phyloP scores from a whole-genome alignment of 2,797 vertebrate genomes.

The Enteromius viviparus region DNA sequence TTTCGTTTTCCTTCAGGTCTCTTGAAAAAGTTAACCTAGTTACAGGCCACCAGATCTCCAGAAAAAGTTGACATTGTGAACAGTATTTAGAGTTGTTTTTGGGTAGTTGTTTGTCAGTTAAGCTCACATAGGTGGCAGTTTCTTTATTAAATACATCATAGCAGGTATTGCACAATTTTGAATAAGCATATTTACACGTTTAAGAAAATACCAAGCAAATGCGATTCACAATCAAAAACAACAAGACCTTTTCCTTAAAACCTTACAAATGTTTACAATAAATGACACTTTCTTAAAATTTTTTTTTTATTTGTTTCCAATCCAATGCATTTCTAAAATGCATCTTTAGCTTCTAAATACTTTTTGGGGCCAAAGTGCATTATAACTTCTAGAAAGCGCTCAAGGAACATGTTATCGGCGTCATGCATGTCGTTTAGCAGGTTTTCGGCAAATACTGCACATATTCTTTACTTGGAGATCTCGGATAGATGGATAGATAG shows the following conservation, averaged over 20 bases:
- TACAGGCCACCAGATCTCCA: background rate
- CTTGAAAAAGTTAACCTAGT: slow-evolving; percentile 15
- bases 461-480: background rate
- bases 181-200: background rate
- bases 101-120: background rate
- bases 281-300: too few species aligned
- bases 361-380: background rate
- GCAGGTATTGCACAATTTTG: background rate
- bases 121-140: background rate
- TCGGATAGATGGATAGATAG: slow-evolving; percentile 10
- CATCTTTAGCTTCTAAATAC: background rate
- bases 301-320: background rate
- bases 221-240: background rate
- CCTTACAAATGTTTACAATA: too few species aligned
- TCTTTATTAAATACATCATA: background rate
- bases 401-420: too few species aligned
- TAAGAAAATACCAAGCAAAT: background rate
- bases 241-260: background rate
- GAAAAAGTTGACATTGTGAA: background rate
- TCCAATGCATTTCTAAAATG: background rate
- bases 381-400: background rate
- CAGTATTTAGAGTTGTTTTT: background rate
- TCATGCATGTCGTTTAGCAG: slow-evolving; percentile 5
- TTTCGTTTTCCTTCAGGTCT: background rate
- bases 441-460: background rate